Evolutionary conservation across 2,888 invertebrate species (phyloP).

Genomic region (Stegana nigrithorax): DNA sequence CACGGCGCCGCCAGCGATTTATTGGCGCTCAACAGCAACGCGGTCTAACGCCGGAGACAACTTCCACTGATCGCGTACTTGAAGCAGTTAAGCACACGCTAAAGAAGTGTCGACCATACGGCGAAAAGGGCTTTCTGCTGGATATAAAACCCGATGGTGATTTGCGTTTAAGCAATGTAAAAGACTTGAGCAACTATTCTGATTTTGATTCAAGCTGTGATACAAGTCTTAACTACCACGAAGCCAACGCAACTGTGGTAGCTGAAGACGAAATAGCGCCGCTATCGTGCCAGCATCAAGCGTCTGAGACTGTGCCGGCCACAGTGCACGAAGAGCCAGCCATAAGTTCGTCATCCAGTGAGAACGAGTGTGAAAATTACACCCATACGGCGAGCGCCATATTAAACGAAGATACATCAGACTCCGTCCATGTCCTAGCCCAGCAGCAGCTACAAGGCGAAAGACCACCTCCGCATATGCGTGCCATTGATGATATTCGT

Average conservation of each 20-base stretch:
- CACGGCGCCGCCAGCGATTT: slow-evolving; percentile 62
- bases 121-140: slow-evolving; percentile 67
- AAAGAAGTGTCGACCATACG: slow-evolving; percentile 62
- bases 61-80: slow-evolving; percentile 57
- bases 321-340: neutral
- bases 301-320: slow-evolving; percentile 11
- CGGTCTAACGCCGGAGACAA: slow-evolving; percentile 42
- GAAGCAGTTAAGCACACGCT: slow-evolving; percentile 60
- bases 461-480: slow-evolving; percentile 25
- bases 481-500: slow-evolving; percentile 66
- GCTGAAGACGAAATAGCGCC: neutral
- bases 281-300: neutral
- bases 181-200: slow-evolving; percentile 67
- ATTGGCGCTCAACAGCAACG: slow-evolving; percentile 52
- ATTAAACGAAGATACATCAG: neutral
- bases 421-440: neutral
- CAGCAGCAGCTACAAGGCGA: neutral
- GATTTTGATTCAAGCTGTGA: slow-evolving; percentile 69
- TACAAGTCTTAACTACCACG: slow-evolving; percentile 67
- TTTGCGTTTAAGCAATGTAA: slow-evolving; percentile 64
- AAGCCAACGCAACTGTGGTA: slow-evolving; percentile 49
- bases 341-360: neutral
- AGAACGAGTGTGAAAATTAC: neutral
- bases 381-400: neutral
- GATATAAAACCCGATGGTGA: slow-evolving; percentile 64